A percentile compares a stretch with the other conserved stretches of the same genome.
phyloP scores from a whole-genome alignment of 2,113 vertebrate species.

The Seriola dumerili region DNA sequence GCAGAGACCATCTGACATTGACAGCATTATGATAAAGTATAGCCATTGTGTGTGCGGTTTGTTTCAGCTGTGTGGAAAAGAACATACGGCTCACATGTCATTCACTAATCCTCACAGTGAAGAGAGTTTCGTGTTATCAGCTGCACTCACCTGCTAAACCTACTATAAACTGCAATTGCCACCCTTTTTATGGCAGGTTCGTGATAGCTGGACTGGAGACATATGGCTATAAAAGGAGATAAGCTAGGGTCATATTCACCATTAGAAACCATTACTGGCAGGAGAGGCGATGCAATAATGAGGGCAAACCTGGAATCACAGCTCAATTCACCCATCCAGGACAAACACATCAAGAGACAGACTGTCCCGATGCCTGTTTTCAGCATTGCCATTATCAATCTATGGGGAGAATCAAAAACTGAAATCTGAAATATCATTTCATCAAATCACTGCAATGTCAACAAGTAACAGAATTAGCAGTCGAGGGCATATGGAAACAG shows the following conservation, averaged over 20 bases:
- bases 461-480: constrained; percentile 54
- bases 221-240: constrained; percentile 70
- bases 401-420: neutral
- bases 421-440: constrained; percentile 5
- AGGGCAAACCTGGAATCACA: constrained; percentile 22
- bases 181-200: constrained; percentile 64
- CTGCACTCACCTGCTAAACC: constrained; percentile 65
- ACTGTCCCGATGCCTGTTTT: neutral
- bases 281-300: constrained; percentile 19
- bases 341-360: neutral
- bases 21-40: constrained; percentile 52
- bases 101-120: constrained; percentile 10
- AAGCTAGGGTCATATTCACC: constrained; percentile 55
- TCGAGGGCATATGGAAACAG: constrained; percentile 23
- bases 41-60: constrained; percentile 6
- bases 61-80: constrained; percentile 41
- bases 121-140: constrained; percentile 69
- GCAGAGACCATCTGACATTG: constrained; percentile 30
- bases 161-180: constrained; percentile 64
- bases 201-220: constrained; percentile 54
- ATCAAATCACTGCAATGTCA: constrained; percentile 39
- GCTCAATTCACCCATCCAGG: neutral
- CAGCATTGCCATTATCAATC: neutral
- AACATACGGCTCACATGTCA: constrained; percentile 52
- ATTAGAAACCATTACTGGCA: constrained; percentile 50